These are phyloP conservation scores for Trissoscelio sp. DNA, from an alignment of 2,888 invertebrate species.

Conservation along the genomic window DNA sequence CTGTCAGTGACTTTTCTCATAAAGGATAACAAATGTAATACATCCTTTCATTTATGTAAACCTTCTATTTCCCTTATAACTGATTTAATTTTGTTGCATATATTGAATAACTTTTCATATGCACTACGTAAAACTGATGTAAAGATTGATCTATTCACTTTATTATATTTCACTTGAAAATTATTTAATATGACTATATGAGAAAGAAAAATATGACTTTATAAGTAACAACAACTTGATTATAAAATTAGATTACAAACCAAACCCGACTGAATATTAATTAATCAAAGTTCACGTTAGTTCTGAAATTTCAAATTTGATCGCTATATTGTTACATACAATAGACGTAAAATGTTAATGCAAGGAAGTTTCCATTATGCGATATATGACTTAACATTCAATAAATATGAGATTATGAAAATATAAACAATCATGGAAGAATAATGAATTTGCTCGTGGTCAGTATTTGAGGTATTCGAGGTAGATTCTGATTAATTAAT, in stretches of 20 bases:
- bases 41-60: neutral
- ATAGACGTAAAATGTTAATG: constrained; percentile 40
- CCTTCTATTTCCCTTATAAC: constrained; percentile 1
- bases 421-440: constrained; percentile 63
- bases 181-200: constrained; percentile 4
- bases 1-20: no score
- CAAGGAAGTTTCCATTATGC: constrained; percentile 44
- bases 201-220: constrained; percentile 8
- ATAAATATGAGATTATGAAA: constrained; percentile 64
- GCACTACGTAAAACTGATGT: neutral
- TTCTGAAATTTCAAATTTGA: constrained; percentile 46
- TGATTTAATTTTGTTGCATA: constrained; percentile 2
- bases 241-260: constrained; percentile 3
- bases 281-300: constrained; percentile 29
- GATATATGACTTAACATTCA: constrained; percentile 51
- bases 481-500: constrained; percentile 71
- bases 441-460: constrained; percentile 63
- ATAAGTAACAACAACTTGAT: neutral
- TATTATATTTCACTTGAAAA: constrained; percentile 7
- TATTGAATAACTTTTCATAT: constrained; percentile 5
- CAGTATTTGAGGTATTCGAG: constrained; percentile 53
- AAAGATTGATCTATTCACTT: constrained; percentile 17
- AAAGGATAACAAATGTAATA: constrained; percentile 5
- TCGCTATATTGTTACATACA: constrained; percentile 37
- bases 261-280: constrained; percentile 21